phyloP scores from a whole-genome alignment of 2,113 vertebrate species.

The Syrmaticus mikado region DNA sequence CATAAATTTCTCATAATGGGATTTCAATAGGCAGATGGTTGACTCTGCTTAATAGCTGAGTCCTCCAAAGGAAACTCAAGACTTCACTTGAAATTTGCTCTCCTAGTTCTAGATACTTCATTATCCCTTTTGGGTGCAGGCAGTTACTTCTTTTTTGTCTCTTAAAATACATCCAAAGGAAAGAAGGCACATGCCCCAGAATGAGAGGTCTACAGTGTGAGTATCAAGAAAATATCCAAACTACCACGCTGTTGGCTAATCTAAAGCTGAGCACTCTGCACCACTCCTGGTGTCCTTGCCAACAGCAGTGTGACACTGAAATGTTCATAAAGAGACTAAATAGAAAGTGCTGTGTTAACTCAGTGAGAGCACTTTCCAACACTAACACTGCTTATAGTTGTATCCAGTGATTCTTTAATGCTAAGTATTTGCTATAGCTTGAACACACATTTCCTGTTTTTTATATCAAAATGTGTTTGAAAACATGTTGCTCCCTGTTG shows the following conservation, averaged over 20 bases:
- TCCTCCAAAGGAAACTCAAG: not conserved
- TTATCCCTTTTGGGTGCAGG: not conserved
- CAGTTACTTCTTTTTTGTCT: not conserved
- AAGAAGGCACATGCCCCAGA: not conserved
- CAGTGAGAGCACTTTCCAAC: not conserved
- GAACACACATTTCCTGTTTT: not conserved
- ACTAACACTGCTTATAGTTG: not conserved
- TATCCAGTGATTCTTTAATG: not conserved
- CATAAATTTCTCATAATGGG: not conserved
- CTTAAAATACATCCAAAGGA: not conserved
- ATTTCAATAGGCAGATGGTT: not conserved
- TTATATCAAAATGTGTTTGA: not conserved
- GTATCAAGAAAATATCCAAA: not conserved
- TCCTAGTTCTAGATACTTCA: not conserved
- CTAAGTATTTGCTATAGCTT: not conserved
- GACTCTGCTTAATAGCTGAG: not conserved
- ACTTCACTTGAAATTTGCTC: not conserved
- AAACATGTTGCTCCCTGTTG: not conserved
- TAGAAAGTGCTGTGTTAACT: not conserved
- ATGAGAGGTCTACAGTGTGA: not conserved
- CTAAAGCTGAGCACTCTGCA: not conserved
- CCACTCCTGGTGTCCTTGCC: not conserved
- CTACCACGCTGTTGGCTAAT: not conserved
- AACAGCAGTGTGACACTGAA: not conserved
- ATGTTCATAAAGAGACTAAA: accelerated